A percentile compares a stretch with the other conserved stretches of the same genome.
Conservation (phyloP, 2,113 vertebrate genomes). For the Ammospiza nelsoni region DNA sequence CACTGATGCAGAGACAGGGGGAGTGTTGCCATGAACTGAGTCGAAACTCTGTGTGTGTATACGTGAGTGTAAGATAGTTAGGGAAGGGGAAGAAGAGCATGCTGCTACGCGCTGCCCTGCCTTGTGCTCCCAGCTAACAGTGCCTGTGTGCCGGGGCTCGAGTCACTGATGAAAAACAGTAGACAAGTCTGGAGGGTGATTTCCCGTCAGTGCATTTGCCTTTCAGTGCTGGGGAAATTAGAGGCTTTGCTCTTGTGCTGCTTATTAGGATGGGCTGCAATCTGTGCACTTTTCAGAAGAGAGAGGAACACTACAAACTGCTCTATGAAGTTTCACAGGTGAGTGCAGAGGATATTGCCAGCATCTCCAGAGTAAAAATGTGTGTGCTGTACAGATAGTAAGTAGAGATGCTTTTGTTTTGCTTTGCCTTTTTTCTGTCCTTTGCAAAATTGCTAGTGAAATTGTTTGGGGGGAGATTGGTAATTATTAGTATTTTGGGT, state of each 20-base stretch:
- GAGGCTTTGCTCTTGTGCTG: slow-evolving; percentile 80
- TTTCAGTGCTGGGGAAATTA: slow-evolving; percentile 82
- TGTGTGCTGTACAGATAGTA: slow-evolving; percentile 34
- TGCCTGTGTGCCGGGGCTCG: slow-evolving; percentile 79
- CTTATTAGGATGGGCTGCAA: slow-evolving; percentile 97
- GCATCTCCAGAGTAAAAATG: slow-evolving; percentile 48
- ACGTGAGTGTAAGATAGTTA: slow-evolving; percentile 78
- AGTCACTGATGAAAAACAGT: slow-evolving; percentile 90
- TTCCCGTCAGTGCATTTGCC: slow-evolving; percentile 83
- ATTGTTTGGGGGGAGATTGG: neutral
- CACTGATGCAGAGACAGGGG: slow-evolving; percentile 85
- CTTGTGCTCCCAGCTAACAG: slow-evolving; percentile 75
- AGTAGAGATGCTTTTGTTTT: slow-evolving; percentile 53
- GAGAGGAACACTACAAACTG: slow-evolving; percentile 99
- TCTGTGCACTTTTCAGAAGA: slow-evolving; percentile 98
- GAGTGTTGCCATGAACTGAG: slow-evolving; percentile 91
- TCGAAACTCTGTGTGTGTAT: slow-evolving; percentile 85
- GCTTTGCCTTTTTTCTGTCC: slow-evolving; percentile 12
- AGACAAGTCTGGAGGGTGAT: slow-evolving; percentile 88
- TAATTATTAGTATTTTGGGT: slow-evolving; percentile 70
- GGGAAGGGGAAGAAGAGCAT: slow-evolving; percentile 80
- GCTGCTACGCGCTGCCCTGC: slow-evolving; percentile 78
- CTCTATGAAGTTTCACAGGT: slow-evolving; percentile 99
- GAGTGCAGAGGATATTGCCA: slow-evolving; percentile 76
- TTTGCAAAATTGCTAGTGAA: slow-evolving; percentile 37